Base-by-base conservation (phyloP, 2,888 invertebrate species). In the Xanthorhoe spadicearia region DNA sequence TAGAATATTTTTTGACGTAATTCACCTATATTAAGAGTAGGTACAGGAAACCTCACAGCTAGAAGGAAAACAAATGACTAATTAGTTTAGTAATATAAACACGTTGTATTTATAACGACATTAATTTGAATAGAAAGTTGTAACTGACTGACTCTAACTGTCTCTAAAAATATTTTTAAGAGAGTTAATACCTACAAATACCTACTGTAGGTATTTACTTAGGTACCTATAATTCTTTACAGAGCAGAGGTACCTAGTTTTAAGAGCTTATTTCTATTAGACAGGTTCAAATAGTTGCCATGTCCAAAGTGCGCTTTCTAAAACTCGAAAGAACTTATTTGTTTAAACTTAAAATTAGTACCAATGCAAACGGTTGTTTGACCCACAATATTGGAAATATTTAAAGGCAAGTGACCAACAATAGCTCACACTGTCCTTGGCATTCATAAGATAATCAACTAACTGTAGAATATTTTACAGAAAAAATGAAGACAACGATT, bases 401-500 rank as follows among this genome's bases (percentile, higher is more conserved):
- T 71, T 72, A 74, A 90, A 90, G 78, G 70, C 77, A 64, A 71
- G 54, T 63, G 64, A 64, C 62, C 61, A 67, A 64, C 72, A 70
- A 71, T 48, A 50, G 70, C 72, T 74, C 72, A 75, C 68, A 77
- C 60, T 57, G 64, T 64, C 57, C 66, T 72, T 63, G 59, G 55
- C 38, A 18, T 54, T 71, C 69, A 59, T 58, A 54, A 49, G 53
- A 50, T 56, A 7, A 61, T 46, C 55, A 62, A 70, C 63, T 71
- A 64, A 73, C 50, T 66, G 23, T 51, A 46, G 5, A 59, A 64
- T 72, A 63, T 61, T 80, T 89, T 78, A 58, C 86, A 90, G 90
- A 83, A 84, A 82, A 85, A 86, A 91, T 92, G 92, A 88, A 86
- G 74, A 74, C 61, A 61, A 38, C 65, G 66, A 59, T 83, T 66